phyloP scores from a whole-genome alignment of 2,113 vertebrate genomes.

The Eurypyga helias region DNA sequence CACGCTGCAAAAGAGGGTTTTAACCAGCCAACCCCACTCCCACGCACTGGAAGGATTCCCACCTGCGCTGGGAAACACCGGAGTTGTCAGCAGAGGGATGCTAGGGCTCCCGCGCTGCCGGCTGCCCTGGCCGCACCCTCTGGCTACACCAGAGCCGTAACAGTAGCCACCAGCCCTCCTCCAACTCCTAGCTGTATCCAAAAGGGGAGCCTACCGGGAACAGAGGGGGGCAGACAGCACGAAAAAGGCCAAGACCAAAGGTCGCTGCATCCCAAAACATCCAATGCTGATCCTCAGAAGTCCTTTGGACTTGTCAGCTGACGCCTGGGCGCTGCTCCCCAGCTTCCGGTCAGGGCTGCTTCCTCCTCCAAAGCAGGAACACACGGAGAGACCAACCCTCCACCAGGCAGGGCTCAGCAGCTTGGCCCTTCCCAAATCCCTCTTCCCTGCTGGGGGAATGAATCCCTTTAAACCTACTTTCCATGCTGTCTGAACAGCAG shows the following conservation, averaged over 20 bases:
- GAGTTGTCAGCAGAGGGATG: fast-evolving
- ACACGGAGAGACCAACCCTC: not conserved
- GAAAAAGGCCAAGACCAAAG: not conserved
- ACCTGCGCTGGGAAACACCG: fast-evolving
- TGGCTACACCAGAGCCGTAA: fast-evolving
- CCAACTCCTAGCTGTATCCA: fast-evolving
- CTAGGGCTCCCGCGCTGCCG: not conserved
- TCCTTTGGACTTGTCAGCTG: not conserved
- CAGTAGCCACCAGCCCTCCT: not conserved
- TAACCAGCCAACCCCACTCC: not conserved
- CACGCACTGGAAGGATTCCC: not conserved
- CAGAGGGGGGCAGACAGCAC: not conserved
- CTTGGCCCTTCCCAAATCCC: not conserved
- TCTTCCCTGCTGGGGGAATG: not conserved
- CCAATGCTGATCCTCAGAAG: not conserved
- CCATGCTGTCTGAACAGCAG: not conserved
- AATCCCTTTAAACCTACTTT: not conserved
- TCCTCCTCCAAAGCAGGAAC: not conserved
- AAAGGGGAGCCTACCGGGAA: not conserved
- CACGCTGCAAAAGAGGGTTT: not conserved
- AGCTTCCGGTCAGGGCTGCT: not conserved
- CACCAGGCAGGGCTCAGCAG: fast-evolving
- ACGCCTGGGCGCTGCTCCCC: not conserved
- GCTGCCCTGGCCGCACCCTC: fast-evolving
- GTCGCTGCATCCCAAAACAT: not conserved